Conservation (phyloP, 2,797 vertebrate genomes). For the Cetoscarus ocellatus region DNA sequence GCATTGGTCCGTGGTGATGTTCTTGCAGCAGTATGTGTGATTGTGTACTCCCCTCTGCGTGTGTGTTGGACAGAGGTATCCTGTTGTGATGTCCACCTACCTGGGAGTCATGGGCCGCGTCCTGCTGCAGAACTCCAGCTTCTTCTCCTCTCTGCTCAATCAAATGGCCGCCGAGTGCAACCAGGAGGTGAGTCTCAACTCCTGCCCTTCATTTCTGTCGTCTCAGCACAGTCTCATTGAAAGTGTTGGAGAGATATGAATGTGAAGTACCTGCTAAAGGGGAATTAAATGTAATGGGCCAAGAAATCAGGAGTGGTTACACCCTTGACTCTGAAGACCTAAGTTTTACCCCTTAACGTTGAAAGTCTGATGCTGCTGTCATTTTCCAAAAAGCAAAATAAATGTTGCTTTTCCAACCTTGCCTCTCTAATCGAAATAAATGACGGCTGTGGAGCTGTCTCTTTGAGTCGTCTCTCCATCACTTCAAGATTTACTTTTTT, state of each 20-base stretch:
- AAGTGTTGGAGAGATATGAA: slow-evolving; percentile 31
- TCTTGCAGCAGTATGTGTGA: neutral
- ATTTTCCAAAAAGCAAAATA: slow-evolving; percentile 19
- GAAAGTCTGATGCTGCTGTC: slow-evolving; percentile 19
- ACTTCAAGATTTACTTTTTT: slow-evolving; percentile 1
- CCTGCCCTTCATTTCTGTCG: slow-evolving; percentile 53
- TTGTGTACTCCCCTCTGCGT: slow-evolving; percentile 12
- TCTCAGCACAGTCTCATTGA: slow-evolving; percentile 43
- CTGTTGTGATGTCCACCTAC: slow-evolving; percentile 97
- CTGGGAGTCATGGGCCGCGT: slow-evolving; percentile 94
- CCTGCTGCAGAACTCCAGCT: slow-evolving; percentile 93
- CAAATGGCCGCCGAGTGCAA: slow-evolving; percentile 92
- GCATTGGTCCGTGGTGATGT: neutral
- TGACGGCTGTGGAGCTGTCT: slow-evolving; percentile 8
- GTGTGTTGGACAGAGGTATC: slow-evolving; percentile 86
- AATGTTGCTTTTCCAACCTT: slow-evolving; percentile 31
- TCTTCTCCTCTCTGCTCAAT: slow-evolving; percentile 93
- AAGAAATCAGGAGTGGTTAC: slow-evolving; percentile 52
- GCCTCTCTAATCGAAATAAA: slow-evolving; percentile 23
- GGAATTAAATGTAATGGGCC: slow-evolving; percentile 61
- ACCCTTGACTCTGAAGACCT: slow-evolving; percentile 30
- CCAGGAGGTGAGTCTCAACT: slow-evolving; percentile 87
- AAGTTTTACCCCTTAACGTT: neutral
- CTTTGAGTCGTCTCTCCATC: neutral
- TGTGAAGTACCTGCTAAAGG: slow-evolving; percentile 52